Evolutionary conservation across 1,140 invertebrate species (phyloP).

Genomic region (Temnothorax curvispinosus): DNA sequence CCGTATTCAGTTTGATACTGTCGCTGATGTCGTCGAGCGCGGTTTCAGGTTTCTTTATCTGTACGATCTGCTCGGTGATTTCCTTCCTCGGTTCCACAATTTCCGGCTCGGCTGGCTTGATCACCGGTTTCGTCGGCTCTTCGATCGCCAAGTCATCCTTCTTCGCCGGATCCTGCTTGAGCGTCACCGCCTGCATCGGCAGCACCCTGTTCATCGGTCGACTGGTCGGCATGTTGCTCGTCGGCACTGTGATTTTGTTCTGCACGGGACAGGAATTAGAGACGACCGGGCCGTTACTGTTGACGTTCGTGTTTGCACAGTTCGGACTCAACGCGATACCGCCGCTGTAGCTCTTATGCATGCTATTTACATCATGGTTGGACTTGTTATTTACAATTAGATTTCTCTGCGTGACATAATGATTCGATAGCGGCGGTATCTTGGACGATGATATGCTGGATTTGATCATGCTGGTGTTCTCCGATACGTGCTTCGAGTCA

Average conservation of each 20-base stretch:
- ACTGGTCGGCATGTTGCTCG: constrained; percentile 79
- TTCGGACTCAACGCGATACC: constrained; percentile 66
- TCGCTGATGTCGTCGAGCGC: constrained; percentile 46
- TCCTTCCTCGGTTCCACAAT: constrained; percentile 67
- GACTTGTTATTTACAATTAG: constrained; percentile 73
- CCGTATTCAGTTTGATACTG: constrained; percentile 60
- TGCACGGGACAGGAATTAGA: constrained; percentile 70
- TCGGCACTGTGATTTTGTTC: constrained; percentile 81
- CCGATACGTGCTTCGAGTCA: constrained; percentile 83
- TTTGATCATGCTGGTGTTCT: constrained; percentile 84
- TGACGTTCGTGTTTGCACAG: constrained; percentile 50
- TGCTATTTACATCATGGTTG: constrained; percentile 75
- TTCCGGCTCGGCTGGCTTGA: constrained; percentile 75
- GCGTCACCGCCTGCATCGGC: constrained; percentile 88
- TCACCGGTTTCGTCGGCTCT: constrained; percentile 78
- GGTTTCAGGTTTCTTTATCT: constrained; percentile 43
- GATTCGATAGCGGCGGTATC: constrained; percentile 79
- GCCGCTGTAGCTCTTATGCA: constrained; percentile 76
- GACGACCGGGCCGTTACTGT: constrained; percentile 60
- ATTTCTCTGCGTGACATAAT: constrained; percentile 79
- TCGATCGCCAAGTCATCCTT: constrained; percentile 79
- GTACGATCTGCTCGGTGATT: constrained; percentile 46
- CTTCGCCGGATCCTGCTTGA: constrained; percentile 78
- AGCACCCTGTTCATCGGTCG: constrained; percentile 91
- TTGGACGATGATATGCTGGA: constrained; percentile 82